Evolutionary conservation across 2,113 vertebrate species (phyloP), one percentile per base, ranked within the genome.

Genomic region (Paramormyrops kingsleyae): DNA sequence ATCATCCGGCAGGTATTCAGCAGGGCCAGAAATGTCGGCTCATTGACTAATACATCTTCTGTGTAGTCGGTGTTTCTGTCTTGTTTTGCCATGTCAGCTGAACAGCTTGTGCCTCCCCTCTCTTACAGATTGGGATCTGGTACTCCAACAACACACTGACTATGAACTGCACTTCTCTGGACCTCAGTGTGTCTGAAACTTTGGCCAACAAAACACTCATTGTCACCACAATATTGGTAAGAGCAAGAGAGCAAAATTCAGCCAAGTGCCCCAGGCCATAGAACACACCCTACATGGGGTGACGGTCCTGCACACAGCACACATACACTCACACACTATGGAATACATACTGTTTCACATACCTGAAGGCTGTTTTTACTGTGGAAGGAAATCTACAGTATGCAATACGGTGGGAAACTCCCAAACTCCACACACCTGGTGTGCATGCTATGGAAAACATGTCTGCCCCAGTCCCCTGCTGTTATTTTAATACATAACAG

Each of bases 201-300:
- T 88, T 98, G 89, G 96, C 95, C 35, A 98, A 98, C 94, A 98
- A 97, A 95, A 97, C 97, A 0, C 94, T 98, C n/a, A 95, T 97
- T 12, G 94, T 98, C 92, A 98, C 97, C 39, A 98, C 97, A 4
- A 98, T 98, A 88, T 93, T 98, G 96, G 97, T 98, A 95, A 97
- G 93, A 39, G 31, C 83, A 87, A 46, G 24, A 15, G 46, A 52
- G 49, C 5, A 42, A 19, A 80, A 42, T 80, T 17, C 74, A 80
- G 31, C 15, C 35, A 42, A 19, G 2, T 19, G 0, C 13, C n/a
- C 27, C 24, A 10, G 24, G 24, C 8, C 2, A 27, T 24, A 66
- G n/a, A n/a, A 2, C 24, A 62, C 59, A 62, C 24, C 59, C 62
- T 27, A 9, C 62, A 27, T 27, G 62, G n/a, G 62, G 9, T 27